A percentile compares a stretch with the other conserved stretches of the same genome.
These are phyloP conservation scores for Siniperca obscura DNA, from an alignment of 2,797 vertebrate genomes.

Conservation along the genomic window DNA sequence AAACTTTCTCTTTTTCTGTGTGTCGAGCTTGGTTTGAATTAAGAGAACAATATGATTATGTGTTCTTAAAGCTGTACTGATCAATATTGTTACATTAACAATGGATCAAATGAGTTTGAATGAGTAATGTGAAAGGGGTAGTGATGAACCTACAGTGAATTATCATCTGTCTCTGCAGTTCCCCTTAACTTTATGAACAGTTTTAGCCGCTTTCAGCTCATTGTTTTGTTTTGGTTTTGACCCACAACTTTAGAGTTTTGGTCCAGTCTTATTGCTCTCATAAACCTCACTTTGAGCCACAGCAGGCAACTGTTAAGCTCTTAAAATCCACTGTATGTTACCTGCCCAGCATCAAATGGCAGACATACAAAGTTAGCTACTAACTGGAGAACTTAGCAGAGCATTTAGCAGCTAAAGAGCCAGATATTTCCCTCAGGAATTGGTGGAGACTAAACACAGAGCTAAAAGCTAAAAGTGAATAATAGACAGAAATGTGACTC, in stretches of 20 bases:
- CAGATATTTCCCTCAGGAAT: not conserved
- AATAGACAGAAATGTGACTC: not conserved
- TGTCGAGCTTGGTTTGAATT: not conserved
- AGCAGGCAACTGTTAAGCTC: not conserved
- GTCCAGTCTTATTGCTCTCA: not conserved
- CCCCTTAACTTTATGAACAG: not conserved
- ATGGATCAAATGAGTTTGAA: not conserved
- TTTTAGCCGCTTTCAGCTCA: not conserved
- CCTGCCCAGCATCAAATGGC: not conserved
- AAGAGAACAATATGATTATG: not conserved
- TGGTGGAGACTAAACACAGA: not conserved
- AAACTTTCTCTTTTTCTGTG: not conserved
- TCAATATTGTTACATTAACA: not conserved
- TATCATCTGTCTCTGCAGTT: not conserved
- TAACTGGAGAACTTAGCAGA: not conserved
- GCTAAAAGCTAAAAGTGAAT: not conserved
- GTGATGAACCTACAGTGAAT: not conserved
- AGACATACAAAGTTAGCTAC: not conserved
- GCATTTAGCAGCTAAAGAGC: conserved; percentile 1
- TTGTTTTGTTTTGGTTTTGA: not conserved
- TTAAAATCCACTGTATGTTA: too few species aligned
- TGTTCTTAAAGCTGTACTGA: not conserved
- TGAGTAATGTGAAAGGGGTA: not conserved
- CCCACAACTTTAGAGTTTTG: not conserved
- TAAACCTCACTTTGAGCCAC: not conserved